phyloP scores from a whole-genome alignment of 2,888 invertebrate genomes.

The Mimachlamys varia region DNA sequence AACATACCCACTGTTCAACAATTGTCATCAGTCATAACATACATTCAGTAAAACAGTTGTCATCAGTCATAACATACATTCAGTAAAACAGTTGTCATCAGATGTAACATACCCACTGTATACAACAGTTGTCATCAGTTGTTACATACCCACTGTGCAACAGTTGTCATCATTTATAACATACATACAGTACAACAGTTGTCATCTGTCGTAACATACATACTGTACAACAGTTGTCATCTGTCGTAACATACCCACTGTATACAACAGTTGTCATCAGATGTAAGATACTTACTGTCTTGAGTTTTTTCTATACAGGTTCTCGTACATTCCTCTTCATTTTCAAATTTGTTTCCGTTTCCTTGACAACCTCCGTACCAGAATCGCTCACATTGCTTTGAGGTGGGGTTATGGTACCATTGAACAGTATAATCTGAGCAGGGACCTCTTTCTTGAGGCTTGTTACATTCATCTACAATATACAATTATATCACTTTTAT shows the following conservation, averaged over 20 bases:
- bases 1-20: too few relatives aligned
- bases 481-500: background rate
- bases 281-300: background rate
- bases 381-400: conserved; percentile 89
- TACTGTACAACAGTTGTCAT: background rate
- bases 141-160: too few relatives aligned
- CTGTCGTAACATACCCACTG: background rate
- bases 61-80: too few relatives aligned
- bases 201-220: background rate
- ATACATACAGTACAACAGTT: background rate
- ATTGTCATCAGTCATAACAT: background rate
- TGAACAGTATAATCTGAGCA: conserved; percentile 69
- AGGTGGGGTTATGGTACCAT: conserved; percentile 80
- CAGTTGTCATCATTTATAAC: too few relatives aligned
- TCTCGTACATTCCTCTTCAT: conserved; percentile 57
- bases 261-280: background rate
- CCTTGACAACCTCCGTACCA: conserved; percentile 84
- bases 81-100: too few relatives aligned
- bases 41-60: background rate
- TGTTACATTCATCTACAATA: conserved; percentile 54
- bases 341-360: conserved; percentile 86
- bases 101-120: too few relatives aligned
- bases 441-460: conserved; percentile 57
- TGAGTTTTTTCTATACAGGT: conserved; percentile 39
- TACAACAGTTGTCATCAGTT: too few relatives aligned